Percentiles rank a stretch among this genome's conserved stretches.
Evolutionary conservation across 2,797 vertebrate species (phyloP).

Genomic region (Crypturellus tataupa): DNA sequence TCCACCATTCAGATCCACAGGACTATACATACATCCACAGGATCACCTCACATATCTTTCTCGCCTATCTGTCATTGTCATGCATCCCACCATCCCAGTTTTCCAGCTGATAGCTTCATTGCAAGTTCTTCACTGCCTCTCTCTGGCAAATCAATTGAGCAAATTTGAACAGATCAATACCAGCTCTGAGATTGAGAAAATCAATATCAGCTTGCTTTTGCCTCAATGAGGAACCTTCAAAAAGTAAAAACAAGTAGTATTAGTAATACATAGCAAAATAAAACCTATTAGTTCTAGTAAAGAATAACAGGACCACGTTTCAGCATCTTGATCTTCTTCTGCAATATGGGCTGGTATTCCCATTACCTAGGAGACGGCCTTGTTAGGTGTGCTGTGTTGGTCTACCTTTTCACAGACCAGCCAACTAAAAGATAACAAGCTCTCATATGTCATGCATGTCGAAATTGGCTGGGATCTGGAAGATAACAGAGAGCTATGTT

Average conservation of each 20-base stretch:
- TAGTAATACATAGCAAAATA: neutral
- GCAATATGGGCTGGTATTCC: neutral
- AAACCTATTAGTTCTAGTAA: neutral
- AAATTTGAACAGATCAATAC: neutral
- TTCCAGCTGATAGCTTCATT: neutral
- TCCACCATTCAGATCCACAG: neutral
- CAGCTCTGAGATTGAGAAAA: neutral
- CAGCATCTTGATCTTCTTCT: neutral
- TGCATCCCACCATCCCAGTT: neutral
- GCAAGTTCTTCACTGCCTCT: neutral
- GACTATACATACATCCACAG: neutral
- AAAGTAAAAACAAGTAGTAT: neutral
- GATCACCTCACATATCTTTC: neutral
- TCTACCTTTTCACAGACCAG: neutral
- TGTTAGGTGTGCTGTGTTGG: neutral
- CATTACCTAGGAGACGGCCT: neutral
- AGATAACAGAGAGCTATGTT: accelerated
- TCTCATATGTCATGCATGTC: neutral
- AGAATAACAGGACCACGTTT: neutral
- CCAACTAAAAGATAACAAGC: neutral
- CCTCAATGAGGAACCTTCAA: neutral
- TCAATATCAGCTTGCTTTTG: neutral
- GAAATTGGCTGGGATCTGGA: neutral
- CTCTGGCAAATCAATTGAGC: neutral
- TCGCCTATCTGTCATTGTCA: neutral